phyloP scores from a whole-genome alignment of 2,113 vertebrate genomes.

The Phrynosoma platyrhinos region DNA sequence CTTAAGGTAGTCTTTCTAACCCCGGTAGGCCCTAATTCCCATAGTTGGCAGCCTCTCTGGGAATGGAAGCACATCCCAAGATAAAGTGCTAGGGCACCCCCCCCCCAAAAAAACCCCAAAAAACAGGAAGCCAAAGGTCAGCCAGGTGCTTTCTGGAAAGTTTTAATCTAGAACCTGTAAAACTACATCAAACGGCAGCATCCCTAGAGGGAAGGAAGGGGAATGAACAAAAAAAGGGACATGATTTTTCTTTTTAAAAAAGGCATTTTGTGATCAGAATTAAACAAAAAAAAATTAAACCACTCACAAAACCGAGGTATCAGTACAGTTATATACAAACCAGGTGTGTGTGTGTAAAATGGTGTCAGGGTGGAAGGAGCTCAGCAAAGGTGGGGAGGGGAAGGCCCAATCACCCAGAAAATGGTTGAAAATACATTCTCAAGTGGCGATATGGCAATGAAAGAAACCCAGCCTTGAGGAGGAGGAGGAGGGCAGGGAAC shows the following conservation, averaged over 20 bases:
- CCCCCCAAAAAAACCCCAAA: too few species aligned
- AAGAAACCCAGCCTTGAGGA: slow-evolving; percentile 47
- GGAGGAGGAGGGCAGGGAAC: slow-evolving; percentile 18
- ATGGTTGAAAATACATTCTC: slow-evolving; percentile 28
- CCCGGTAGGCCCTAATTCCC: neutral
- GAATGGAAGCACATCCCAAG: neutral
- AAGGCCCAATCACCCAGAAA: neutral
- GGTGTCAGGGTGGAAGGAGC: too few species aligned
- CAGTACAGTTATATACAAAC: slow-evolving; percentile 51
- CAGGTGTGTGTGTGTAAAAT: neutral
- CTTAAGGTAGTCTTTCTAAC: neutral
- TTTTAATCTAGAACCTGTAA: slow-evolving; percentile 57
- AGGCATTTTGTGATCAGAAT: slow-evolving; percentile 49
- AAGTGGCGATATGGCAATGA: neutral
- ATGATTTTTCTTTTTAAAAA: slow-evolving; percentile 33
- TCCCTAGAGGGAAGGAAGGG: neutral
- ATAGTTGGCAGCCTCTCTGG: neutral
- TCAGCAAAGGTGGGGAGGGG: neutral
- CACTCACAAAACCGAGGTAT: slow-evolving; percentile 54
- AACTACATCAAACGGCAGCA: slow-evolving; percentile 39
- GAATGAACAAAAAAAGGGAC: neutral
- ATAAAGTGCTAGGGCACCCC: neutral
- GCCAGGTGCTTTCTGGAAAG: slow-evolving; percentile 48
- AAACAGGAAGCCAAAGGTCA: neutral
- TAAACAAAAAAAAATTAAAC: slow-evolving; percentile 35